Conservation (phyloP, 1,140 invertebrate genomes). For the Drosophila asahinai region DNA sequence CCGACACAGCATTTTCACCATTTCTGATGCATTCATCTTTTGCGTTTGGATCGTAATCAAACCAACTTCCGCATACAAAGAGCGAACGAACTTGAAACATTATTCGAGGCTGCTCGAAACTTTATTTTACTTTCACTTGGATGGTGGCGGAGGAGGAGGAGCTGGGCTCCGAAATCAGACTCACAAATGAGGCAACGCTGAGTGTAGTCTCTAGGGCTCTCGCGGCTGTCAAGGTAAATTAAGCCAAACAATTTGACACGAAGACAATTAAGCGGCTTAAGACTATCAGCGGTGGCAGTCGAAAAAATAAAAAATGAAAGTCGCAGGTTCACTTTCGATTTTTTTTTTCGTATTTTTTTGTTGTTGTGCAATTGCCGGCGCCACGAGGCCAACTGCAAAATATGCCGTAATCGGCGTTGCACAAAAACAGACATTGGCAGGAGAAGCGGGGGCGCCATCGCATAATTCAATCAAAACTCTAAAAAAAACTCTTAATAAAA, state of each 20-base stretch:
- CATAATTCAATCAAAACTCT: conserved; percentile 77
- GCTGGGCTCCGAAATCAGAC: conserved; percentile 45
- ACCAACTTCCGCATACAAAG: conserved; percentile 55
- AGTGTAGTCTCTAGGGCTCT: conserved; percentile 41
- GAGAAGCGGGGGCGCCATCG: conserved; percentile 44
- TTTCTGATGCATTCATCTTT: conserved; percentile 42
- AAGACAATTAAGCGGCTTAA: conserved; percentile 81
- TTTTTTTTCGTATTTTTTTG: conserved; percentile 55
- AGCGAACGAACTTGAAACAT: conserved; percentile 68
- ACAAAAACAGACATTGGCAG: neutral
- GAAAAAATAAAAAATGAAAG: conserved; percentile 73
- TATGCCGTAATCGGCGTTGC: conserved; percentile 73
- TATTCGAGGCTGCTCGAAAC: conserved; percentile 8
- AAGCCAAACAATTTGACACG: conserved; percentile 77
- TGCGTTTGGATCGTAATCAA: conserved; percentile 41
- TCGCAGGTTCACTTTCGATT: conserved; percentile 83
- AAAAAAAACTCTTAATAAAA: conserved; percentile 44
- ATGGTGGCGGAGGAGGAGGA: conserved; percentile 19
- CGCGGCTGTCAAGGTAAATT: conserved; percentile 73
- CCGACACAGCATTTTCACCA: conserved; percentile 22
- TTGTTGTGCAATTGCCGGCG: conserved; percentile 79
- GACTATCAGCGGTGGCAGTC: conserved; percentile 54
- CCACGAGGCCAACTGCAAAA: conserved; percentile 79
- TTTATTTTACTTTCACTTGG: conserved; percentile 62
- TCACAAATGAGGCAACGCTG: conserved; percentile 66